Base-by-base conservation (phyloP, 2,888 invertebrate species). In the Nomada hirtipes region DNA sequence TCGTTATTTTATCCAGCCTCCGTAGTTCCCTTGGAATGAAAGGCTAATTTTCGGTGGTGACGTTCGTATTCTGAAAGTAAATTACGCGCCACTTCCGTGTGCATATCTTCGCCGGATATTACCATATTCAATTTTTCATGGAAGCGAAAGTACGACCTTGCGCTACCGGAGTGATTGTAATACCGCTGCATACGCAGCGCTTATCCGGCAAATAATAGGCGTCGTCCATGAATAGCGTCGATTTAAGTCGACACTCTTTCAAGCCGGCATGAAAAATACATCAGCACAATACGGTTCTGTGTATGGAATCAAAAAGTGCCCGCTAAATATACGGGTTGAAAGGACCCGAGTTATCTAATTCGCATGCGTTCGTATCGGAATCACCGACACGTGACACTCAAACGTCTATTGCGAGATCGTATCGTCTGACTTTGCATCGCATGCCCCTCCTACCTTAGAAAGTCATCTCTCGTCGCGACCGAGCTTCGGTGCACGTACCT, bases 381-480 rank as follows among this genome's bases (percentile, higher is more conserved):
- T 64, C 67, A 59, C 57, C 20, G 72, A 79, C 83, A 72, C 83
- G 76, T 83, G 85, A 74, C 77, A 72, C 79, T 73, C 60, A 55
- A 75, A 60, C 73, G 79, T 82, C 64, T 59, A 73, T 79, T 15
- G 68, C 53, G 47, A 79, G 76, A 78, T 74, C 63, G 76, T 82
- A 79, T 86, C 78, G 76, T 53, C 50, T 69, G 73, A 79, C 79
- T 77, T 76, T 76, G 63, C 70, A 50, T 73, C 60, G 47, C 77
- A 77, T 65, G 89, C 73, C 84, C 77, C 78, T 83, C 84, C 83
- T 76, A 83, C 83, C 86, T 36, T 87, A 83, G 88, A 86, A 87
- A 89, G 87, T 81, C 86, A 87, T 88, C 84, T 86, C 55, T 76
- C 84, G 78, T 84, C 82, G 79, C 67, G 77, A 64, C 53, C 78